These are phyloP conservation scores for Anorthoa munda DNA, from an alignment of 2,888 invertebrate genomes.

Conservation along the genomic window DNA sequence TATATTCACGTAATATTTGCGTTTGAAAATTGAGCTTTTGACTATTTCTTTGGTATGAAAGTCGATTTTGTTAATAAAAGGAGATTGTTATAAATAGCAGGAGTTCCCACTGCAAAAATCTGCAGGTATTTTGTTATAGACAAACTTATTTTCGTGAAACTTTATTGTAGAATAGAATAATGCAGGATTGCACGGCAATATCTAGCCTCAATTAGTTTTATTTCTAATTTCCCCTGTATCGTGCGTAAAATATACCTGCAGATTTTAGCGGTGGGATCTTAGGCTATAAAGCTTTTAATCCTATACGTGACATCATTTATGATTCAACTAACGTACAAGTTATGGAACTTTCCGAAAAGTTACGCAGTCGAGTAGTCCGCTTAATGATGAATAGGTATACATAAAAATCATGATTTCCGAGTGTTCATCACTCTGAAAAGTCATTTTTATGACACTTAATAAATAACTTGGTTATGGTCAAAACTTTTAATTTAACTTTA, in stretches of 20 bases:
- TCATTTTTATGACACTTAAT: neutral
- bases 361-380: too few relatives aligned
- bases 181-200: too few relatives aligned
- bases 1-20: slow-evolving; percentile 13
- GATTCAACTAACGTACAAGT: neutral
- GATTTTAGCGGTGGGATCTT: too few relatives aligned
- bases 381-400: too few relatives aligned
- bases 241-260: too few relatives aligned
- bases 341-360: neutral
- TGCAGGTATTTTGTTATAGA: too few relatives aligned
- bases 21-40: slow-evolving; percentile 7
- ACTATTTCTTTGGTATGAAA: neutral
- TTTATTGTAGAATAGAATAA: too few relatives aligned
- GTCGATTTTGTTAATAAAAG: neutral
- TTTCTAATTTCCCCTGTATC: too few relatives aligned
- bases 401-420: neutral
- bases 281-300: neutral
- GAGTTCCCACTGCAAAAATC: too few relatives aligned
- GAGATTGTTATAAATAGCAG: neutral
- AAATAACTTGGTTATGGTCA: neutral
- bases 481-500: slow-evolving; percentile 5
- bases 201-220: too few relatives aligned
- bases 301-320: neutral
- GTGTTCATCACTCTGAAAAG: neutral
- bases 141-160: too few relatives aligned